Evolutionary conservation across 1,140 invertebrate species (phyloP), one percentile per base, ranked within the genome.

Genomic region (Berghia stephanieae): DNA sequence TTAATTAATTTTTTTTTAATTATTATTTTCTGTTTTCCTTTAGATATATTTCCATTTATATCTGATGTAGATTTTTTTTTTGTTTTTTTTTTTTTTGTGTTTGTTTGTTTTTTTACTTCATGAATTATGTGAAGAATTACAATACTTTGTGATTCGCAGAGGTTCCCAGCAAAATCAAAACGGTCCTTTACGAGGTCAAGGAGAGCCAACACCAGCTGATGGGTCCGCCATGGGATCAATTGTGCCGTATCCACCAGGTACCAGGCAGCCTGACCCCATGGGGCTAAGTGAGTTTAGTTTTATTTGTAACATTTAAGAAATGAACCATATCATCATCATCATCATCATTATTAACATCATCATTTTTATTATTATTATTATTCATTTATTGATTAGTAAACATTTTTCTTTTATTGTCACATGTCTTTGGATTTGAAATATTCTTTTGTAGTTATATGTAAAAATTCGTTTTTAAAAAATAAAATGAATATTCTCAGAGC

Each of bases 151-250:
- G 31, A 27, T 63, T 16, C 10, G 24, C 60, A 87, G 86, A 77
- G 85, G 82, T 79, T 82, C 77, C 6, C 84, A 83, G 73, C 84
- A 85, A 68, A 71, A 83, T 72, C 82, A 79, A 42, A 75, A 74
- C 18, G 63, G 77, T 67, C 77, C 79, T 34, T 77, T 80, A 55
- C 76, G 38, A 40, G 77, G 70, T 36, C 75, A 78, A 24, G 42
- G 73, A 42, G 82, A 84, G 8, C 83, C 82, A 66, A 77, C 78
- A 4, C 73, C 83, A 2, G 84, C 83, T 24, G 60, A 79, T 46
- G 79, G n/a, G n/a, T n/a, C 40, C 1, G 18, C 42, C 31, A 67
- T 78, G 60, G 78, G 80, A 21, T 73, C 79, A 38, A 76, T 83
- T 42, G 75, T 66, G 21, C 81, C 81, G 8, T 85, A 79, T 73